Evolutionary conservation across 2,113 vertebrate genomes (phyloP).

Genomic region (Pygoscelis antarcticus): DNA sequence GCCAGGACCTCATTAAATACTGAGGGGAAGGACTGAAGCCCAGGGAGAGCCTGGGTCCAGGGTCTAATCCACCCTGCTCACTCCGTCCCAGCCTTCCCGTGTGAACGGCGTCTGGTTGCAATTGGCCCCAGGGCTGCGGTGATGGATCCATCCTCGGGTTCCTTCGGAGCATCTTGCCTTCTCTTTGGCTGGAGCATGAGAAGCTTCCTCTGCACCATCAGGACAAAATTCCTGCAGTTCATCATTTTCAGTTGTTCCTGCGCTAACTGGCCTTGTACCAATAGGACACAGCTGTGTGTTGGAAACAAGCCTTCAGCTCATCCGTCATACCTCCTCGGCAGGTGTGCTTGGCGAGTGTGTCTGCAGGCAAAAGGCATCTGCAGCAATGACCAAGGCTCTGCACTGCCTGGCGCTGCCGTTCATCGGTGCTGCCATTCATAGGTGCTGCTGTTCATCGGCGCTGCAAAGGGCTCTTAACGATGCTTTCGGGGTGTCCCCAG

Average conservation of each 20-base stretch:
- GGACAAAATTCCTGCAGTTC: neutral
- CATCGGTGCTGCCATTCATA: neutral
- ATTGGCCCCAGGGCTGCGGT: neutral
- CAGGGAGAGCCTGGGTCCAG: too few relatives aligned
- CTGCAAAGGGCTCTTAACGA: neutral
- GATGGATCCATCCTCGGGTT: neutral
- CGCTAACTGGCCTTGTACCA: neutral
- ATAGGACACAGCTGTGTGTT: neutral
- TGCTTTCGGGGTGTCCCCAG: neutral
- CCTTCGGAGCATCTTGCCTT: neutral
- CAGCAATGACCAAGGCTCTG: neutral
- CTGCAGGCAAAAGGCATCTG: neutral
- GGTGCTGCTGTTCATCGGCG: neutral
- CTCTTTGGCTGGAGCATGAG: neutral
- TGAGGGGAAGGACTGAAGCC: neutral
- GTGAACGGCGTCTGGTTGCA: neutral
- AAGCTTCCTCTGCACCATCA: neutral
- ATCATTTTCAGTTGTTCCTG: neutral
- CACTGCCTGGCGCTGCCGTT: neutral
- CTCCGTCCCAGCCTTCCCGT: rapidly evolving
- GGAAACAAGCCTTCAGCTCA: neutral
- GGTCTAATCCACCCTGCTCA: neutral
- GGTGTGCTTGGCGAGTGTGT: neutral
- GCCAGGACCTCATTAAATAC: neutral
- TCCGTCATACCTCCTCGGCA: neutral